These are phyloP conservation scores for Takifugu bimaculatus DNA, from an alignment of 2,113 vertebrate genomes.

Conservation along the genomic window DNA sequence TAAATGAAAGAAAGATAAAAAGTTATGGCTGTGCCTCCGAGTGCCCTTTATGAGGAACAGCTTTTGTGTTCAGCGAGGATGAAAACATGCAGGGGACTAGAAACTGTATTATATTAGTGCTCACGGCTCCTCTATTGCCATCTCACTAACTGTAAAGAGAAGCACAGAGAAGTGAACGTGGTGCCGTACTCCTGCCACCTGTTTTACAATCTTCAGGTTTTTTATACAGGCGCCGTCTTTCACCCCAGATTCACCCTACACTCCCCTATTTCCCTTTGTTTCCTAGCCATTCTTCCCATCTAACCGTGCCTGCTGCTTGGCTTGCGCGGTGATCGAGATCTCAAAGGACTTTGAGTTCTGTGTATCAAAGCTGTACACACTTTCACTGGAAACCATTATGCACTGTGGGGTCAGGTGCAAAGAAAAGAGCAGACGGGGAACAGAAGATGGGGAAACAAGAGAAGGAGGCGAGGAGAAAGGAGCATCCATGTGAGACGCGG, in stretches of 20 bases:
- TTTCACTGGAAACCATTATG: slow-evolving; percentile 63
- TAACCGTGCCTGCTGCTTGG: slow-evolving; percentile 42
- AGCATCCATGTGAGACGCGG: slow-evolving; percentile 32
- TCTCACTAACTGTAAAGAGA: slow-evolving; percentile 6
- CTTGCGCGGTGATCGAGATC: slow-evolving; percentile 52
- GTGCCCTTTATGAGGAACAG: no score
- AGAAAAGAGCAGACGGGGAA: slow-evolving; percentile 62
- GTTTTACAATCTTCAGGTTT: slow-evolving; percentile 57
- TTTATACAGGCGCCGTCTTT: slow-evolving; percentile 47
- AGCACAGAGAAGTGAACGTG: slow-evolving; percentile 23
- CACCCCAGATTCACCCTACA: slow-evolving; percentile 48
- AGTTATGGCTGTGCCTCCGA: no score
- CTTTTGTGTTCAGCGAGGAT: background rate
- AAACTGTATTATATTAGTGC: background rate
- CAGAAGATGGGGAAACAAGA: slow-evolving; percentile 35
- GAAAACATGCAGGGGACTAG: no score
- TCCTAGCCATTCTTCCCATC: slow-evolving; percentile 37
- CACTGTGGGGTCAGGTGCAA: slow-evolving; percentile 40
- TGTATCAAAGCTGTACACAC: slow-evolving; percentile 60
- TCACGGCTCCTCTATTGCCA: background rate
- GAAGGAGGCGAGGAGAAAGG: slow-evolving; percentile 34
- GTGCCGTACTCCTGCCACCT: slow-evolving; percentile 40
- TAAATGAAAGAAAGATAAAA: no score
- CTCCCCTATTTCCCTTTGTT: slow-evolving; percentile 29
- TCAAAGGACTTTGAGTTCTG: slow-evolving; percentile 49